Conservation (phyloP, 2,797 vertebrate species). For the Naso thynnoides region DNA sequence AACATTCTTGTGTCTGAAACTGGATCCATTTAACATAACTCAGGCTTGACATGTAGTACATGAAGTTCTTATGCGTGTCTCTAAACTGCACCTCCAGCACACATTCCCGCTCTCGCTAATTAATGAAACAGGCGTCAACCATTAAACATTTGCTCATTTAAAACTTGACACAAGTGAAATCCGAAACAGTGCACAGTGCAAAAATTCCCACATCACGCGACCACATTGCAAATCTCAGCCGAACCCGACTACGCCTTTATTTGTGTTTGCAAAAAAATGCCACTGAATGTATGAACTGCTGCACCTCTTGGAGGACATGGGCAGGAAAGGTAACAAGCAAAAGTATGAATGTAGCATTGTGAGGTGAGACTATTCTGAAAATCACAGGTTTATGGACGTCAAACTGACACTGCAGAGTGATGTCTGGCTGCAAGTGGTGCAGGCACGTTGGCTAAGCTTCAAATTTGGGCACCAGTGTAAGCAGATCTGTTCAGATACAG, state of each 20-base stretch:
- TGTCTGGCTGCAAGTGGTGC: conserved; percentile 31
- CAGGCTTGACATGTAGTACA: conserved; percentile 22
- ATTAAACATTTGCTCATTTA: neutral
- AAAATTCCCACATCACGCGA: neutral
- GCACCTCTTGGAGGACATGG: neutral
- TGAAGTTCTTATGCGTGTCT: neutral
- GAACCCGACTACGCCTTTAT: neutral
- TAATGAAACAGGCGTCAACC: neutral
- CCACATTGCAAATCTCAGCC: neutral
- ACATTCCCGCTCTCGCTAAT: neutral
- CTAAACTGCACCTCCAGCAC: neutral
- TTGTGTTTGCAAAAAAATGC: neutral
- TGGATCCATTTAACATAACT: conserved; percentile 33
- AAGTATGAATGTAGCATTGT: conserved; percentile 41
- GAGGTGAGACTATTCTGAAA: conserved; percentile 42
- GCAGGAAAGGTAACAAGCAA: conserved; percentile 31
- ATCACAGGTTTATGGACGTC: conserved; percentile 43
- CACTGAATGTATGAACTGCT: neutral
- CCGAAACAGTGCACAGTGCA: neutral
- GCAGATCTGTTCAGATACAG: conserved; percentile 28
- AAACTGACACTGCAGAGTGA: conserved; percentile 38
- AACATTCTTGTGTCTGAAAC: conserved; percentile 48
- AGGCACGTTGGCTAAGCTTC: conserved; percentile 5
- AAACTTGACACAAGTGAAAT: neutral
- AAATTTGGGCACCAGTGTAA: conserved; percentile 32